Base-by-base conservation (phyloP, 2,797 vertebrate genomes). In the Ambastaia sidthimunki region DNA sequence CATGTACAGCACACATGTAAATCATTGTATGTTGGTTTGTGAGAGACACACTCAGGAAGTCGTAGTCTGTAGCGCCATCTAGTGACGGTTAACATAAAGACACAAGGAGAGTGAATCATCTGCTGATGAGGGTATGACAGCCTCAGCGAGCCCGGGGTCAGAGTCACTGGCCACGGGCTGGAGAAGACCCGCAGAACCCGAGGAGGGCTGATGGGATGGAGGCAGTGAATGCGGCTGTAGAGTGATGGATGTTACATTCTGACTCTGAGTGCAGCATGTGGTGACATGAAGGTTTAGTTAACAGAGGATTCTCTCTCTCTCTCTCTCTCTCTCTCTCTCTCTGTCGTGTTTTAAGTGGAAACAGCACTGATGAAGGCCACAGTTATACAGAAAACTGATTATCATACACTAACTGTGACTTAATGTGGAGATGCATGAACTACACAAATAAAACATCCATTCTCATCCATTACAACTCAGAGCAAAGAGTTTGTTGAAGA, bases 31-130 rank as follows among this genome's bases (percentile, higher is more conserved):
- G 52, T 19, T 6, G 52, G 1, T 57, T 57, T 19, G n/a, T 57
- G 54, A 21, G 5, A 23, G 57, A 25, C 59, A 21, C 2, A 1
- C n/a, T 9, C 9, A 21, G 7, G 13, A 57, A 23, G 57, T 82
- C 16, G 79, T 83, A 83, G 88, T 71, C 86, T 92, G 60, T 91
- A 89, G 85, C 86, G 65, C 91, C 92, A 93, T 90, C 93, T 93
- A 89, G 90, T 86, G 93, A 82, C 12, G 3, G 9, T n/a, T 69
- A 1, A 5, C 0, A 55, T 52, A 25, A 41, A 21, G 1, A 75
- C 25, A 44, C 10, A 50, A 18, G 31, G n/a, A 44, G 10, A 81
- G 1, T 0, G 89, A 91, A 90, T 88, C 91, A 83, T 86, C 69
- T 55, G 66, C 68, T 76, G 92, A 87, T 75, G 91, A 92, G 86